Evolutionary conservation across 2,888 invertebrate genomes (phyloP), one percentile per base, ranked within the genome.

Genomic region (Crocallis elinguaria): DNA sequence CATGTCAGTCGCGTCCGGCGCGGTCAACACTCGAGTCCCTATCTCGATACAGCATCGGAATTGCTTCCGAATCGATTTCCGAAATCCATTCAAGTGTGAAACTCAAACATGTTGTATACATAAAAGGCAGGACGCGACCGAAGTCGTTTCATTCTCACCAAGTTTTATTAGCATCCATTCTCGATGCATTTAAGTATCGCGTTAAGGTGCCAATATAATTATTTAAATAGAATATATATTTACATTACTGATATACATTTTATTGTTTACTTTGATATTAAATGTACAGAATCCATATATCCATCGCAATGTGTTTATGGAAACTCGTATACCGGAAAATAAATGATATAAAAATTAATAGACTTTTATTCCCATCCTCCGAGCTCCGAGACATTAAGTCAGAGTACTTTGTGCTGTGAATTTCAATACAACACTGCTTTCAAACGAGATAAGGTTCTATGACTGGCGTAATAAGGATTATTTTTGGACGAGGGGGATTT

Each of bases 191-290:
- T 56, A 59, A 60, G 74, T 79, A 74, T 81, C 80, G 75, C 77
- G 75, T 75, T 60, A 77, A 82, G 87, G 88, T 88, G 88, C 89
- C 89, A 88, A 87, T 72, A 77, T 77, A 43, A 78, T 79, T 55
- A 82, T 75, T 82, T 78, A 78, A 48, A 76, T 80, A 82, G 78
- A 81, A 73, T 77, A 81, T 81, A 86, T 87, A 88, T 88, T 85
- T 87, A 88, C 83, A 87, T 86, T 84, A 46, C 44, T 81, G 80
- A 39, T 84, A 85, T 83, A 84, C 79, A 84, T 46, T 36, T 84
- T 81, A 87, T 81, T 80, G 80, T 85, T 89, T 88, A 85, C 77
- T 87, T 89, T 90, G 84, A 86, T 88, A 88, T 83, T 82, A 73
- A 78, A 80, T 88, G 88, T 88, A 86, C 85, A 85, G 86, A 80